These are phyloP conservation scores for Tragelaphus strepsiceros DNA, from an alignment of 2,113 vertebrate genomes.

Conservation along the genomic window DNA sequence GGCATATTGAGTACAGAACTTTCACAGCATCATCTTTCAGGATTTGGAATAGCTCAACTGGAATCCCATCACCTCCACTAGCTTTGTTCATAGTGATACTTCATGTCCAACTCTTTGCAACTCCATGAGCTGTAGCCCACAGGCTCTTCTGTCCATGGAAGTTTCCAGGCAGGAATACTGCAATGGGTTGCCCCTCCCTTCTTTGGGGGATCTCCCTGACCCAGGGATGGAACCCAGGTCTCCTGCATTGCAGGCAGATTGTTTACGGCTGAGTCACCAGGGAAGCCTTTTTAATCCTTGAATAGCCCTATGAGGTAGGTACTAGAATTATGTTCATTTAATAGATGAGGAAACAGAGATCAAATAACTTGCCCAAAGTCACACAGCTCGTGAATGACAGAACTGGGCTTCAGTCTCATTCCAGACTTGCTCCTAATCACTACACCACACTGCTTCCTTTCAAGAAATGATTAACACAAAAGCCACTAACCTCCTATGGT, in stretches of 20 bases:
- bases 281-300: not conserved
- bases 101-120: not conserved
- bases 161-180: not conserved
- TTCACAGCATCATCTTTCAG: too few relatives aligned
- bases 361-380: not conserved
- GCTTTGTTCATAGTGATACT: too few relatives aligned
- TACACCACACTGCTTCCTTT: not conserved
- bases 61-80: too few relatives aligned
- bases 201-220: not conserved
- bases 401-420: not conserved
- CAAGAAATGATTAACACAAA: not conserved
- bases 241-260: not conserved
- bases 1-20: too few relatives aligned
- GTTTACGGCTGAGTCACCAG: not conserved
- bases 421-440: not conserved
- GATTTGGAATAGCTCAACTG: too few relatives aligned
- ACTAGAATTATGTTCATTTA: not conserved
- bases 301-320: not conserved
- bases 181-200: not conserved
- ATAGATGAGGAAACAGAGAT: not conserved
- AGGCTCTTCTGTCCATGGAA: not conserved
- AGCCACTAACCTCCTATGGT: too few relatives aligned
- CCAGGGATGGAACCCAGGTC: not conserved
- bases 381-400: not conserved
- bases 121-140: not conserved